Percentiles rank a stretch among this genome's conserved stretches.
Evolutionary conservation across 2,888 invertebrate genomes (phyloP).

Genomic region (Drosophila kuntzei): DNA sequence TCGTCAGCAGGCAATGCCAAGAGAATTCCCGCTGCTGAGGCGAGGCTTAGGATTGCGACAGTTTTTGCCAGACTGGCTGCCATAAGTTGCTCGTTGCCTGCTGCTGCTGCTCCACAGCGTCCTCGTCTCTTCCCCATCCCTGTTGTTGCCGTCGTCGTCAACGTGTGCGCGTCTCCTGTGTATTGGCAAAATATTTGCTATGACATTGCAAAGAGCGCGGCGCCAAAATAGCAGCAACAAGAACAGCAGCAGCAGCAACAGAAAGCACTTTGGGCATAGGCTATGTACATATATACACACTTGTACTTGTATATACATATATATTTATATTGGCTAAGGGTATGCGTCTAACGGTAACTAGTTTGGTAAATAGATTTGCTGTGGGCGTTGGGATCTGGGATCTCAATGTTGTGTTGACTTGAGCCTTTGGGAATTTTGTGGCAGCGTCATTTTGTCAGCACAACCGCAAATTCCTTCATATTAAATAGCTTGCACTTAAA

Average conservation of each 20-base stretch:
- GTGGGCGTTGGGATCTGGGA: slow-evolving; percentile 65
- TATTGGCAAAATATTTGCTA: slow-evolving; percentile 81
- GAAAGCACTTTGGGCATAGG: slow-evolving; percentile 68
- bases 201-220: slow-evolving; percentile 74
- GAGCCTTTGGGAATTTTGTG: slow-evolving; percentile 33
- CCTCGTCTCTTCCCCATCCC: neutral
- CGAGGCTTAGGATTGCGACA: slow-evolving; percentile 71
- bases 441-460: slow-evolving; percentile 53
- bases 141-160: slow-evolving; percentile 54
- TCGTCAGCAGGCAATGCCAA: slow-evolving; percentile 20
- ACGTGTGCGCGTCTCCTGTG: slow-evolving; percentile 71
- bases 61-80: slow-evolving; percentile 43
- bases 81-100: slow-evolving; percentile 52
- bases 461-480: slow-evolving; percentile 23
- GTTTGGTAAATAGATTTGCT: slow-evolving; percentile 77
- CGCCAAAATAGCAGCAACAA: slow-evolving; percentile 68
- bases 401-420: slow-evolving; percentile 24
- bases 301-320: slow-evolving; percentile 12
- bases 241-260: slow-evolving; percentile 31
- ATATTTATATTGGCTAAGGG: slow-evolving; percentile 61
- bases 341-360: slow-evolving; percentile 73
- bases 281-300: slow-evolving; percentile 38
- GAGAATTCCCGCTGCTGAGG: slow-evolving; percentile 60
- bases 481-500: slow-evolving; percentile 29
- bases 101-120: slow-evolving; percentile 15